Conservation (phyloP, 2,797 vertebrate genomes). For the Neosalanx taihuensis region DNA sequence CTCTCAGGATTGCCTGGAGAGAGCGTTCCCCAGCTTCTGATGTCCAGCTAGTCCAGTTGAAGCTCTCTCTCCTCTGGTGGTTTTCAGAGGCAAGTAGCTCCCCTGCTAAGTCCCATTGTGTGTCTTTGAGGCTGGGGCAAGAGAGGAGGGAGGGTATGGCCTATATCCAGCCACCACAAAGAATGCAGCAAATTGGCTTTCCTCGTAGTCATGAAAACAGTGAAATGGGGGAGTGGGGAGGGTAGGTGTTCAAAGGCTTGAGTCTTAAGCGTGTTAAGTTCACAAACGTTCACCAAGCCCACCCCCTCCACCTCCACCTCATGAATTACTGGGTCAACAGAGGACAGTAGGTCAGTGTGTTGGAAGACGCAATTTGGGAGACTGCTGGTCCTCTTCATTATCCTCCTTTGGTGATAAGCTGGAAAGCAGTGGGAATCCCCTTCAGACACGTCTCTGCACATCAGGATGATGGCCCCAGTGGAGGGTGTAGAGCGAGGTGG, state of each 20-base stretch:
- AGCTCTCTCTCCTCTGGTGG: neutral
- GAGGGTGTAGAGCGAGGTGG: slow-evolving; percentile 23
- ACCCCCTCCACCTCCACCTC: neutral
- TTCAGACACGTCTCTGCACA: slow-evolving; percentile 1
- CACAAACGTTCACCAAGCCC: neutral
- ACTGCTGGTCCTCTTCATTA: neutral
- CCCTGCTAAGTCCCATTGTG: slow-evolving; percentile 29
- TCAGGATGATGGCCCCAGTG: slow-evolving; percentile 4
- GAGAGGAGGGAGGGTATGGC: slow-evolving; percentile 17
- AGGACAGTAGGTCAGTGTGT: neutral
- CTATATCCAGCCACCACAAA: slow-evolving; percentile 36
- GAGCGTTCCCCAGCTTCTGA: slow-evolving; percentile 5
- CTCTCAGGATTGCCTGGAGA: neutral
- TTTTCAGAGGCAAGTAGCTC: slow-evolving; percentile 11
- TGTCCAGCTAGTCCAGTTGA: slow-evolving; percentile 21
- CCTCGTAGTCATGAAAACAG: slow-evolving; percentile 25
- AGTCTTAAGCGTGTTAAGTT: slow-evolving; percentile 10
- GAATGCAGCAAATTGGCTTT: slow-evolving; percentile 40
- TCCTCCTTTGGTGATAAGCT: neutral
- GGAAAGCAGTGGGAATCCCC: slow-evolving; percentile 19
- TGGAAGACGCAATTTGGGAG: slow-evolving; percentile 1
- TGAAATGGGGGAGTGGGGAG: slow-evolving; percentile 39
- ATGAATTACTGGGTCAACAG: slow-evolving; percentile 8
- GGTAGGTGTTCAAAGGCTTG: slow-evolving; percentile 35
- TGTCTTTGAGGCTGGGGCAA: slow-evolving; percentile 24